Conservation (phyloP, 2,113 vertebrate genomes). For the Cinclus cinclus region DNA sequence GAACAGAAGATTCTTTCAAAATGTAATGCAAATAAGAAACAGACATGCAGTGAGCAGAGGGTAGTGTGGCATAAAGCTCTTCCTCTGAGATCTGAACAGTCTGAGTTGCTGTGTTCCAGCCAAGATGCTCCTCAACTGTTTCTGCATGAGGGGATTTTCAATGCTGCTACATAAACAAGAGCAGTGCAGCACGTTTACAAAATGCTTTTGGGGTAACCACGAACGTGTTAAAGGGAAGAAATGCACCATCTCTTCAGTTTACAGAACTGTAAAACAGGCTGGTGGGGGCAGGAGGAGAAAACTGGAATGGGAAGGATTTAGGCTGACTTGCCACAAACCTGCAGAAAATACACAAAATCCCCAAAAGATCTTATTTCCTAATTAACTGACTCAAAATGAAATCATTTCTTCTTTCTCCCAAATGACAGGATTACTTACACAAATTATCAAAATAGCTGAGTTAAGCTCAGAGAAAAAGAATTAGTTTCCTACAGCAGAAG, state of each 20-base stretch:
- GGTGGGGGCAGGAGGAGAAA: neutral
- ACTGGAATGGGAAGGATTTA: neutral
- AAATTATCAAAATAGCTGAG: conserved; percentile 63
- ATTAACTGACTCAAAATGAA: conserved; percentile 67
- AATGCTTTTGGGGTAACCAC: neutral
- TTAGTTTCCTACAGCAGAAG: conserved; percentile 60
- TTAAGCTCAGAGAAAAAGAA: conserved; percentile 57
- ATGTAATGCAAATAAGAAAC: conserved; percentile 25
- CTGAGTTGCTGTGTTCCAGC: neutral
- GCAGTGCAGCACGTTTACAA: neutral
- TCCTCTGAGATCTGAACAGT: neutral
- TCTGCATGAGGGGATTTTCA: neutral
- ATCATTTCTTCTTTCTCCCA: conserved; percentile 63
- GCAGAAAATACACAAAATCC: conserved; percentile 53
- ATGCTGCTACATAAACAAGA: neutral
- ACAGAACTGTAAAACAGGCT: neutral
- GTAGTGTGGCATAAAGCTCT: neutral
- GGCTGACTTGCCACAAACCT: conserved; percentile 20
- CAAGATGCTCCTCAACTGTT: neutral
- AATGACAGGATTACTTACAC: conserved; percentile 67
- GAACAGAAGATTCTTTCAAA: neutral
- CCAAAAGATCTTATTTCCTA: conserved; percentile 61
- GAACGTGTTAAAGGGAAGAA: neutral
- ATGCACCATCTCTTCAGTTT: neutral
- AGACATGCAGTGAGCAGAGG: neutral